Evolutionary conservation across 2,888 invertebrate species (phyloP), one percentile per base, ranked within the genome.

Genomic region (Archaeoteleia sp.): DNA sequence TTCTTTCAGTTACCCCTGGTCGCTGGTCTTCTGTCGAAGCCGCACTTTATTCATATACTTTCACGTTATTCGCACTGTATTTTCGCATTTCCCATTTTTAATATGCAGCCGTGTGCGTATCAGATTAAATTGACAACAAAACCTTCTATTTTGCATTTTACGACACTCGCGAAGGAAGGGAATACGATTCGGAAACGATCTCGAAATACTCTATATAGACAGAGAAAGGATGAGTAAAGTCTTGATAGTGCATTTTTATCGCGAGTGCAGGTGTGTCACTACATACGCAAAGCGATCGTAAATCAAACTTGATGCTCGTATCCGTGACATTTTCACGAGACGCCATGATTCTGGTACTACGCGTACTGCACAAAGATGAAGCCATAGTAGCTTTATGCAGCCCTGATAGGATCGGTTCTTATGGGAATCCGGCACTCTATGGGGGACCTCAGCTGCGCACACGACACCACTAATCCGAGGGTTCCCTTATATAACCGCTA

Each of bases 371-470:
- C 29, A 25, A 54, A 58, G 62, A 57, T 45, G 53, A 40, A 20
- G 29, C 32, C 17, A 15, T 45, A 9, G 46, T 29, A 13, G 48
- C 30, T 57, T 40, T 46, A 57, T 57, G 39, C 39, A 20, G 30
- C 46, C 23, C n/a, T 6, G 45, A 55, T 49, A 49, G 30, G 45
- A 29, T 55, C 45, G 45, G 45, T 20, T 45, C 37, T 46, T 54
- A 54, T 51, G 46, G 53, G 54, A 34, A 40, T 40, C 27, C 35
- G 13, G 17, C 27, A 40, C 34, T 14, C 27, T 27, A 17, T 39
- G 42, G 37, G 42, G 62, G 65, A 57, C 42, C 76, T 79, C 78
- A 79, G 78, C 77, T 80, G 79, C 63, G 73, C 70, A 71, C 71
- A 76, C 74, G 76, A 54, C 40, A 23, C 12, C 39, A 63, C 73